Conservation (phyloP, 2,888 invertebrate genomes). For the Crematogaster levior region DNA sequence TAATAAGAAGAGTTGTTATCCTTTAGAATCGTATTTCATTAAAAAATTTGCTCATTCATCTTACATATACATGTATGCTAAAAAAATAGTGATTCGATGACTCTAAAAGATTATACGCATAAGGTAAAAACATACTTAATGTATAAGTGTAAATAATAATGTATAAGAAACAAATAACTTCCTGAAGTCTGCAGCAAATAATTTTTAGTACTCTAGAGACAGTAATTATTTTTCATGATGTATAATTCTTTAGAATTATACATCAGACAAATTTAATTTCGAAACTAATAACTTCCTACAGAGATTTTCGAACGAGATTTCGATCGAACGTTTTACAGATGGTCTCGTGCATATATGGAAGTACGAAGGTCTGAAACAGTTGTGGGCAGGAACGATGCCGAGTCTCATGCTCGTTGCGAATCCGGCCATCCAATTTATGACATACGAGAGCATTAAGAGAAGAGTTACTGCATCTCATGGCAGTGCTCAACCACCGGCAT, state of each 20-base stretch:
- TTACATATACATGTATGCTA: not conserved
- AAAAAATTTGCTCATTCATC: not conserved
- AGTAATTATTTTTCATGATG: not conserved
- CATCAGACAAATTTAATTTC: not conserved
- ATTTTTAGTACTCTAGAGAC: not conserved
- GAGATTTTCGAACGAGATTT: not conserved
- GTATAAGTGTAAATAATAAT: not conserved
- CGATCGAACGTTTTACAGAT: too few species aligned
- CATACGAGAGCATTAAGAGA: conserved; percentile 95
- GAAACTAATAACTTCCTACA: not conserved
- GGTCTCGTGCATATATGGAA: conserved; percentile 90
- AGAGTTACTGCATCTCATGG: conserved; percentile 87
- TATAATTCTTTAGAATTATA: not conserved
- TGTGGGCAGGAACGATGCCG: conserved; percentile 95
- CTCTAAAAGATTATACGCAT: not conserved
- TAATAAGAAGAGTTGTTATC: not conserved
- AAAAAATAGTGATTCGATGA: not conserved
- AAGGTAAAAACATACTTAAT: too few species aligned
- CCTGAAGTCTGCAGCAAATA: not conserved
- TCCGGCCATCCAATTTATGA: conserved; percentile 97
- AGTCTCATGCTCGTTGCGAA: conserved; percentile 95
- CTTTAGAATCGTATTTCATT: not conserved
- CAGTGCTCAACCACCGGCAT: conserved; percentile 87
- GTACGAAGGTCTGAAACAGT: conserved; percentile 91
- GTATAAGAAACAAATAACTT: not conserved